phyloP scores from a whole-genome alignment of 2,888 invertebrate genomes.

The Drosophila mettleri region DNA sequence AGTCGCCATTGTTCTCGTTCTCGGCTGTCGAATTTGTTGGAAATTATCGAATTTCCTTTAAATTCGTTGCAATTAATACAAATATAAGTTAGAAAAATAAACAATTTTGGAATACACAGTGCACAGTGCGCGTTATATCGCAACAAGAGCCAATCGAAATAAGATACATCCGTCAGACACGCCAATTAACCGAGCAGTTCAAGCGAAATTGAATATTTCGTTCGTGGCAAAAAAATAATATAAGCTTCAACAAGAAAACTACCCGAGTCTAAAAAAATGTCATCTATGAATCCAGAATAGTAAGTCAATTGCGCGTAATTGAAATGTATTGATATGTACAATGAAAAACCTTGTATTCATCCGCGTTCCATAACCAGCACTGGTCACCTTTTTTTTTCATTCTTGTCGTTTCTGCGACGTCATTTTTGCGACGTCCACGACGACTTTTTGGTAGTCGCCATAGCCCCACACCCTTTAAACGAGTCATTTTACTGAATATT shows the following conservation, averaged over 20 bases:
- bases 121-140: slow-evolving; percentile 48
- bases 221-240: slow-evolving; percentile 70
- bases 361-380: slow-evolving; percentile 65
- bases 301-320: slow-evolving; percentile 86
- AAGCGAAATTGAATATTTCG: slow-evolving; percentile 73
- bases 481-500: slow-evolving; percentile 43
- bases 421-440: slow-evolving; percentile 76
- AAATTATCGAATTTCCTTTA: slow-evolving; percentile 70
- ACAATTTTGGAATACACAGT: slow-evolving; percentile 51
- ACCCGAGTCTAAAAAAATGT: slow-evolving; percentile 78
- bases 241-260: slow-evolving; percentile 51
- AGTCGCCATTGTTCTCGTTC: slow-evolving; percentile 79
- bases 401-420: slow-evolving; percentile 80
- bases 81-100: slow-evolving; percentile 64
- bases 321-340: slow-evolving; percentile 27
- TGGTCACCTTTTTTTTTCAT: slow-evolving; percentile 37
- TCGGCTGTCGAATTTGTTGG: slow-evolving; percentile 75
- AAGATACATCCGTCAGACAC: slow-evolving; percentile 35
- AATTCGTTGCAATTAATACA: slow-evolving; percentile 62
- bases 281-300: slow-evolving; percentile 93
- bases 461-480: slow-evolving; percentile 53
- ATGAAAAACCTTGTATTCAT: slow-evolving; percentile 32
- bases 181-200: slow-evolving; percentile 47
- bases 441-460: slow-evolving; percentile 53
- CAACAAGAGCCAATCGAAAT: slow-evolving; percentile 41